phyloP scores from a whole-genome alignment of 2,888 invertebrate species.

The Drosophila parthenogenetica region DNA sequence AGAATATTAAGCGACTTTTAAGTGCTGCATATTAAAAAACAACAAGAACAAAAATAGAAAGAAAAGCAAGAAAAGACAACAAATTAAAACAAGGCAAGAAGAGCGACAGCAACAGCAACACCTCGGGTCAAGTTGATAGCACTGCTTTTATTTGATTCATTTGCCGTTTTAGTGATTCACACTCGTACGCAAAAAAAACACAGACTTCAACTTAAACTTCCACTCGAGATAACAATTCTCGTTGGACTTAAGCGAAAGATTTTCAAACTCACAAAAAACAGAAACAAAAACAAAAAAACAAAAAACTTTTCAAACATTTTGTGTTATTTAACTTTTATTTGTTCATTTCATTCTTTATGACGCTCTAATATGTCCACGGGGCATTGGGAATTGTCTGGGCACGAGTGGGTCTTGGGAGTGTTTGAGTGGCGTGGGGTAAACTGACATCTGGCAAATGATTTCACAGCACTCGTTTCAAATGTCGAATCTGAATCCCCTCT shows the following conservation, averaged over 20 bases:
- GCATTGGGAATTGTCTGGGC: conserved; percentile 34
- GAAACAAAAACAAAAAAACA: conserved; percentile 11
- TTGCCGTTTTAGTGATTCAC: not conserved
- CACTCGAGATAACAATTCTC: conserved; percentile 36
- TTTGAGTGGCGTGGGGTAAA: not conserved
- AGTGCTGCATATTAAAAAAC: conserved; percentile 63
- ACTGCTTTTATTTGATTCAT: conserved; percentile 7
- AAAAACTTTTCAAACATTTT: conserved; percentile 54
- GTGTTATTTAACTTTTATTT: conserved; percentile 58
- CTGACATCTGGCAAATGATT: conserved; percentile 27
- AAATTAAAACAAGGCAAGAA: conserved; percentile 11
- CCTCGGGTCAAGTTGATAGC: conserved; percentile 13
- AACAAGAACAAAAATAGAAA: conserved; percentile 12
- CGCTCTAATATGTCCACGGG: conserved; percentile 67
- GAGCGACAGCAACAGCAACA: not conserved
- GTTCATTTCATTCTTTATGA: conserved; percentile 34
- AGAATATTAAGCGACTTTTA: conserved; percentile 79
- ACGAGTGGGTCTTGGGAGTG: not conserved
- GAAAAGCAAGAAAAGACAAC: conserved; percentile 8
- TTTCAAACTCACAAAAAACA: conserved; percentile 4
- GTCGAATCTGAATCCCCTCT: conserved; percentile 25
- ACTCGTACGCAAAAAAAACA: not conserved
- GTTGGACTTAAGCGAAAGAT: conserved; percentile 9
- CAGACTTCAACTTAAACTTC: not conserved
- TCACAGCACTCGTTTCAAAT: conserved; percentile 37